phyloP scores from a whole-genome alignment of 2,113 vertebrate genomes.

The Hypocryptadius cinnamomeus region DNA sequence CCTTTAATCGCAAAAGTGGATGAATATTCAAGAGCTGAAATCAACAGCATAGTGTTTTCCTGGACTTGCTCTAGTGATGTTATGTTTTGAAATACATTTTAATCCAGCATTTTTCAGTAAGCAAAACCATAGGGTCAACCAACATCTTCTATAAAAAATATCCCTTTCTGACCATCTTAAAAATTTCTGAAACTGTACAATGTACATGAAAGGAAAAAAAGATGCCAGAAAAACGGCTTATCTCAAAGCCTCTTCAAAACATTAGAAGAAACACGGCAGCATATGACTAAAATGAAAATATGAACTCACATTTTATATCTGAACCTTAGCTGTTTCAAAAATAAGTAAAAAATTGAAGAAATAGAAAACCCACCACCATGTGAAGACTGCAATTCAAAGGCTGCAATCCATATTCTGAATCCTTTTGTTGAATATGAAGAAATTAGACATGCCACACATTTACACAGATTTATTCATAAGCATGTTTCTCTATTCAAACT shows the following conservation, averaged over 20 bases:
- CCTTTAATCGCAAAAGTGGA: neutral
- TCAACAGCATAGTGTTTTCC: neutral
- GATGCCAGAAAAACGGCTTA: neutral
- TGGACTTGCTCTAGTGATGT: neutral
- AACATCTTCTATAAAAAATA: neutral
- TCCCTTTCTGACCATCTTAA: neutral
- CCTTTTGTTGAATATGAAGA: neutral
- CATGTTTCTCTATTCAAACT: neutral
- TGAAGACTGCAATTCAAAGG: neutral
- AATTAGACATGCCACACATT: neutral
- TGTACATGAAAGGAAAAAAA: neutral
- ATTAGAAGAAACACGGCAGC: neutral
- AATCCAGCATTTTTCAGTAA: neutral
- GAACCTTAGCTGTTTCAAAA: neutral
- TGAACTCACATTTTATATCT: neutral
- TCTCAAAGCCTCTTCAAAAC: neutral
- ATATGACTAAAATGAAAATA: neutral
- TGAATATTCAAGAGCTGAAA: neutral
- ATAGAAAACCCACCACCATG: neutral
- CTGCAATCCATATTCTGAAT: neutral
- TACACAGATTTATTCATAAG: conserved; percentile 30
- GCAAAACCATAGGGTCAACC: neutral
- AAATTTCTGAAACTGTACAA: neutral
- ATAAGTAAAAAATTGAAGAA: neutral
- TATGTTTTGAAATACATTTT: neutral